Evolutionary conservation across 2,888 invertebrate genomes (phyloP).

Genomic region (Mimas tiliae): DNA sequence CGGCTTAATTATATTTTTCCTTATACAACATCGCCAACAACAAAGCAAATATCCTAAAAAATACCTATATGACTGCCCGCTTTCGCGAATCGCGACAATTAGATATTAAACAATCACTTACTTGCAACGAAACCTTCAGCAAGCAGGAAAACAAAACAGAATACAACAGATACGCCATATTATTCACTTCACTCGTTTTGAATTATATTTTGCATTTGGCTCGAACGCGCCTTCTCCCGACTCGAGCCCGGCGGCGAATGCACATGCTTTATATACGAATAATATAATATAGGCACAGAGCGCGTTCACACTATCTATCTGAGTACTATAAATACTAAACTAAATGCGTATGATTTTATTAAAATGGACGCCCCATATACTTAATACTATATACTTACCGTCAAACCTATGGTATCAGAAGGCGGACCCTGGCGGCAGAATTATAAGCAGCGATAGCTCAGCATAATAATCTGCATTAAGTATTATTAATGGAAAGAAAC

Average conservation of each 20-base stretch:
- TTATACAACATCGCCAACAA: neutral
- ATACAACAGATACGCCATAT: conserved; percentile 35
- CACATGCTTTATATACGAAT: conserved; percentile 10
- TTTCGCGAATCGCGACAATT: too few relatives aligned
- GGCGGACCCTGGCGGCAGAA: too few relatives aligned
- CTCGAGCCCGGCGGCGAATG: conserved; percentile 3
- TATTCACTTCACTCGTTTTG: neutral
- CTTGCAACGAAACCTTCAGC: conserved; percentile 47
- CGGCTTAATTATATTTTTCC: neutral
- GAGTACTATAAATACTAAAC: neutral
- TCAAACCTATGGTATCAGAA: too few relatives aligned
- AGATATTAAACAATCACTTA: conserved; percentile 37
- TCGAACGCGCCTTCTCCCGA: conserved; percentile 18
- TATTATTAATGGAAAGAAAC: too few relatives aligned
- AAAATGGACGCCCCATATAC: too few relatives aligned
- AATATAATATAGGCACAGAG: conserved; percentile 26
- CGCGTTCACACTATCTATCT: conserved; percentile 35
- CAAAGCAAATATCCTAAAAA: conserved; percentile 5
- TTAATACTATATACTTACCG: too few relatives aligned
- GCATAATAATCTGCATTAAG: too few relatives aligned
- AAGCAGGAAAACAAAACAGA: conserved; percentile 41
- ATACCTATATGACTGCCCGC: neutral
- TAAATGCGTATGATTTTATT: too few relatives aligned
- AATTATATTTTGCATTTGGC: conserved; percentile 17
- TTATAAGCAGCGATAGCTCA: too few relatives aligned